These are phyloP conservation scores for Cyclophora punctaria DNA, from an alignment of 2,888 invertebrate genomes.

Conservation along the genomic window DNA sequence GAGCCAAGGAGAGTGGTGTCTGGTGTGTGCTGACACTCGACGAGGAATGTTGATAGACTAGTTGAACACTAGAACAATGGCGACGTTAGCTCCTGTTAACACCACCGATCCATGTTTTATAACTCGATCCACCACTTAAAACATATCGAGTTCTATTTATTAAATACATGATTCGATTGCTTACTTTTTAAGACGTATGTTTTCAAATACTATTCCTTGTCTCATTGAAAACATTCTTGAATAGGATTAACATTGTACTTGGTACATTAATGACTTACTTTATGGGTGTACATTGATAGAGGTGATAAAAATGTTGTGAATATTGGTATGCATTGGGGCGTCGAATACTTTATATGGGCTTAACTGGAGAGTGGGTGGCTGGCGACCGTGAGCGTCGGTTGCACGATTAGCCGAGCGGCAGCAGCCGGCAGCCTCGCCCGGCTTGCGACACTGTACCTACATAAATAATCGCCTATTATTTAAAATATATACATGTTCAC, in stretches of 20 bases:
- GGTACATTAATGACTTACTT: conserved; percentile 29
- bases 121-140: conserved; percentile 6
- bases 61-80: conserved; percentile 43
- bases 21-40: conserved; percentile 30
- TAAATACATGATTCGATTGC: no score
- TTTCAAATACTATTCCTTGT: no score
- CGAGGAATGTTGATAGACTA: conserved; percentile 47
- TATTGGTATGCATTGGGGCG: conserved; percentile 55
- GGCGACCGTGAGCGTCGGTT: conserved; percentile 63
- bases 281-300: conserved; percentile 23
- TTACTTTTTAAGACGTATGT: no score
- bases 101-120: conserved; percentile 22
- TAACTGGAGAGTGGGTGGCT: conserved; percentile 68
- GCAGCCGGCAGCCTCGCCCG: conserved; percentile 38
- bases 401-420: conserved; percentile 52
- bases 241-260: no score
- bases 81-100: conserved; percentile 29
- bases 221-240: no score
- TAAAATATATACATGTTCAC: conserved; percentile 20
- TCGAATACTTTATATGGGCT: conserved; percentile 67
- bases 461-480: conserved; percentile 48
- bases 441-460: conserved; percentile 54
- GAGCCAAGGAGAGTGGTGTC: conserved; percentile 22
- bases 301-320: conserved; percentile 53
- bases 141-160: conserved; percentile 1